Evolutionary conservation across 2,888 invertebrate species (phyloP), one percentile per base, ranked within the genome.

Genomic region (Microplitis deprimator): DNA sequence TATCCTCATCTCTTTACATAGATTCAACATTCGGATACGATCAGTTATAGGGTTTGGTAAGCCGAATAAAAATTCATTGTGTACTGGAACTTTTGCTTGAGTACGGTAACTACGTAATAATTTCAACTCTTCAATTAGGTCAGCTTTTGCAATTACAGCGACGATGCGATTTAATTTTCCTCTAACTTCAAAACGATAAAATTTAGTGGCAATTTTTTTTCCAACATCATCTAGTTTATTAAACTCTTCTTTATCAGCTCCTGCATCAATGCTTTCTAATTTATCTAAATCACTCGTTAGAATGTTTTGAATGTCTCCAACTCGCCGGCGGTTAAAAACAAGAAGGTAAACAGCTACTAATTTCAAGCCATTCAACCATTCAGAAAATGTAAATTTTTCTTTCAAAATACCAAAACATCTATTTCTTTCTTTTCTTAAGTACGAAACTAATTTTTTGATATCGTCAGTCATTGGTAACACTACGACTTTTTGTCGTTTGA

Each of bases 241-340:
- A 17, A 72, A 79, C 6, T 68, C 59, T 50, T 82, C 81, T 3
- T 74, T 74, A 68, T 81, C 78, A 0, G 74, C 72, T 3, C n/a
- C n/a, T n/a, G 73, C 74, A 50, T 80, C 79, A 16, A 83, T 80
- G 6, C 76, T 70, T 68, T 81, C 68, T 50, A 79, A 75, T 16
- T 73, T 75, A 8, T 76, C 60, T 17, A 81, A 82, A 79, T 83
- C 79, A 40, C 79, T 69, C 1, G 82, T 74, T 1, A 76, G 41
- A 13, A 81, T 59, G 7, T 81, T 59, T 74, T 83, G 80, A 1
- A 82, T 79, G 69, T 83, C 81, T 8, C 82, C 82, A 0, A 82
- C 65, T 38, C 81, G 50, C n/a, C 82, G 78, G 41, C 82, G 79
- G 68, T 82, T 82, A 65, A 82, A 82, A 6, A 82, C 29, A 68